Conservation (phyloP, 1,140 invertebrate genomes). For the Phenacoccus solenopsis region DNA sequence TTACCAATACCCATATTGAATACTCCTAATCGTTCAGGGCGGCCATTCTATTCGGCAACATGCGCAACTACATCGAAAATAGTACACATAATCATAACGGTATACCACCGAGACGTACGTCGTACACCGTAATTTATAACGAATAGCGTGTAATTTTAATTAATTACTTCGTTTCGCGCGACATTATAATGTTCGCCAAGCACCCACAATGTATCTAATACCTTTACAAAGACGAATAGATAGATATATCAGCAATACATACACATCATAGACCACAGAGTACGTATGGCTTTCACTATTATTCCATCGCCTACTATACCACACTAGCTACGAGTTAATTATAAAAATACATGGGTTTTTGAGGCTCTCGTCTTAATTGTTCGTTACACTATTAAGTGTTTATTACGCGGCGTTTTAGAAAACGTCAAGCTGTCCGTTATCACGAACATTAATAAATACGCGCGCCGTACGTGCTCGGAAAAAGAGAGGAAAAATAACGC, state of each 20-base stretch:
- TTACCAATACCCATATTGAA: too few relatives aligned
- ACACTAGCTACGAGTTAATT: background rate
- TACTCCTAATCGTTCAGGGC: too few relatives aligned
- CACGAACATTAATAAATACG: background rate
- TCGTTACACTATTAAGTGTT: background rate
- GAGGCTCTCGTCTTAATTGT: background rate
- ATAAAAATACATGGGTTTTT: background rate
- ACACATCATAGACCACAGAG: too few relatives aligned
- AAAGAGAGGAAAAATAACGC: too few relatives aligned
- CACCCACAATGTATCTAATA: background rate
- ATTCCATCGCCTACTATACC: background rate
- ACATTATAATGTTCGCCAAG: background rate
- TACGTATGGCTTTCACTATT: background rate
- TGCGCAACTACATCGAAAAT: too few relatives aligned
- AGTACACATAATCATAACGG: too few relatives aligned
- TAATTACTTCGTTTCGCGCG: background rate
- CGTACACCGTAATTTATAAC: background rate
- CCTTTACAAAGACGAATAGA: too few relatives aligned
- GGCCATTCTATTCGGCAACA: too few relatives aligned
- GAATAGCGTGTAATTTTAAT: background rate
- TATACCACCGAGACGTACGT: too few relatives aligned
- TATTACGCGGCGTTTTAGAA: background rate
- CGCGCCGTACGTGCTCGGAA: background rate
- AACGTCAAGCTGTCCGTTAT: background rate
- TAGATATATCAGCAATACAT: too few relatives aligned